Evolutionary conservation across 2,113 vertebrate genomes (phyloP), one percentile per base, ranked within the genome.

Genomic region (Oreochromis tanganicae): DNA sequence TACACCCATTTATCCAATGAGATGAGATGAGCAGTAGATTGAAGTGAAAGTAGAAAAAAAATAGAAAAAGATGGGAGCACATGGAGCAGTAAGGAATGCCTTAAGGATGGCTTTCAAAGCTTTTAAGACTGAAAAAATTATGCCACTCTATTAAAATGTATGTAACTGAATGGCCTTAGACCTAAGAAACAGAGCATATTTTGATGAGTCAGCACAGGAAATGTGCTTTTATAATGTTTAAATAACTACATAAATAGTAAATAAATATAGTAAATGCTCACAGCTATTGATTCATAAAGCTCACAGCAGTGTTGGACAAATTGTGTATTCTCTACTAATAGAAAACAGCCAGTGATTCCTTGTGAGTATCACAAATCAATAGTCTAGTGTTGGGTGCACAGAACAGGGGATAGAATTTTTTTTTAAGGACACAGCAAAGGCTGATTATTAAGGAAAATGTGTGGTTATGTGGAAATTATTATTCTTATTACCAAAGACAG

Each of bases 401-500:
- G 79, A 73, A 48, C 8, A 27, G 59, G 8, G 11, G 17, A 17
- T 41, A 71, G 14, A 48, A 38, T 48, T 85, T 63, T 27, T 27
- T 16, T 41, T 78, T 52, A 75, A 48, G 57, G 46, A 63, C 36
- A 68, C 19, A 50, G 24, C 11, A 29, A 75, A 63, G 61, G 27
- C 46, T 17, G 12, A 41, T 36, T 52, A 14, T 63, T 46, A 41
- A 41, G 21, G 7, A 16, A 36, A 13, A 54, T 19, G 9, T 10
- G 3, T 7, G 1, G 13, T 29, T 9, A 36, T 43, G 13, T 73
- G 56, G 36, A 46, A 36, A 29, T 63, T 1, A 27, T 66, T 34
- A 43, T 43, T 36, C 43, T 82, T 11, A 91, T 92, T 93, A 99
- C 98, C 97, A 97, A 96, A 83, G 96, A 96, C 75, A 98, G 94